Evolutionary conservation across 2,113 vertebrate genomes (phyloP).

Genomic region (Cairina moschata): DNA sequence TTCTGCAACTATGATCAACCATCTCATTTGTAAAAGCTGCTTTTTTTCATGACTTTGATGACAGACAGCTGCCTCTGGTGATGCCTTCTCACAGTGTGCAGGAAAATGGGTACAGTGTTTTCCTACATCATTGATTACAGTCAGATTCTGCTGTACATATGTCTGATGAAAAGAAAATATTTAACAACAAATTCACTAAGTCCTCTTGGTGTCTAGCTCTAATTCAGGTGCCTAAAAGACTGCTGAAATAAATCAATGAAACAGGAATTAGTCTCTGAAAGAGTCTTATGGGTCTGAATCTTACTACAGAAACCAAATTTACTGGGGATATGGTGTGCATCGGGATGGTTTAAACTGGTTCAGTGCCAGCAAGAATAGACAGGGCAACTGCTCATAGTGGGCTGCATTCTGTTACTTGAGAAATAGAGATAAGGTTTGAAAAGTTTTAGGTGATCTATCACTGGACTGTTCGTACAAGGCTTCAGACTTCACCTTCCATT

Average conservation of each 20-base stretch:
- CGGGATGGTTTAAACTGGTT: neutral
- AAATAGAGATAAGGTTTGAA: neutral
- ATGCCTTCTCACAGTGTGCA: neutral
- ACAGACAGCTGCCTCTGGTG: neutral
- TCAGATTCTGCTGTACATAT: neutral
- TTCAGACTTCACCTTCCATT: neutral
- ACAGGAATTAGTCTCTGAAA: neutral
- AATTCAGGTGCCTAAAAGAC: neutral
- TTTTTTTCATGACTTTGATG: neutral
- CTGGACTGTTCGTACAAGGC: neutral
- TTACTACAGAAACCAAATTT: neutral
- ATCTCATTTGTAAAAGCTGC: neutral
- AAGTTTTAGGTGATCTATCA: neutral
- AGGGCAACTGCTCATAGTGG: neutral
- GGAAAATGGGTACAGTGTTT: neutral
- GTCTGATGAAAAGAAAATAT: neutral
- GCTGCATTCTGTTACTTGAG: neutral
- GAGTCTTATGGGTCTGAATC: neutral
- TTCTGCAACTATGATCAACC: neutral
- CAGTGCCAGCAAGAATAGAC: neutral
- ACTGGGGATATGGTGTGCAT: neutral
- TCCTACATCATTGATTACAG: neutral
- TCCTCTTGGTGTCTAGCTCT: neutral
- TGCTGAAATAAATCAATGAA: neutral
- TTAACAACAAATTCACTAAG: neutral